Evolutionary conservation across 2,888 invertebrate genomes (phyloP).

Genomic region (Buathra laborator): DNA sequence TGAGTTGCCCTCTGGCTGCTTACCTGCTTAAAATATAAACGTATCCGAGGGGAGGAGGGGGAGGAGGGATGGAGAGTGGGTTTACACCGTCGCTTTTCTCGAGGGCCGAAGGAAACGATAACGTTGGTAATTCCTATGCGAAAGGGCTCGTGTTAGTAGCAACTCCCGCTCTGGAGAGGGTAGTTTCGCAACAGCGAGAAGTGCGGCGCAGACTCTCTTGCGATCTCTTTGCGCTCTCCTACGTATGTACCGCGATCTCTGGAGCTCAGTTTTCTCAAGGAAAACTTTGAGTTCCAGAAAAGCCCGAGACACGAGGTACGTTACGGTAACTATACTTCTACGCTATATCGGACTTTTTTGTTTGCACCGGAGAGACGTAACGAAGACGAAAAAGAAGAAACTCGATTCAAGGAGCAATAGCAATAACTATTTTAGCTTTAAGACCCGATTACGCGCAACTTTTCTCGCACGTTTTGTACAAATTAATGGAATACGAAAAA

Average conservation of each 20-base stretch:
- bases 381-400: conserved; percentile 12
- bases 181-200: background rate
- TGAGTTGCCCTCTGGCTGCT: conserved; percentile 5
- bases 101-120: conserved; percentile 35
- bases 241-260: conserved; percentile 1
- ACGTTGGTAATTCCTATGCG: conserved; percentile 57
- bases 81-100: conserved; percentile 27
- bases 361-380: background rate
- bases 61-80: too few relatives aligned
- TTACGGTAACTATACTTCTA: background rate
- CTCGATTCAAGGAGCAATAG: background rate
- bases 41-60: conserved; percentile 25
- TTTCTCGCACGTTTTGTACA: too few relatives aligned
- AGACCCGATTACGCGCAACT: background rate
- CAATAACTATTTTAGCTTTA: background rate
- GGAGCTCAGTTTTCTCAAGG: conserved; percentile 6
- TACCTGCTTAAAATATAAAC: conserved; percentile 40
- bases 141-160: conserved; percentile 16
- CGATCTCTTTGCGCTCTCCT: too few relatives aligned
- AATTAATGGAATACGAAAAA: too few relatives aligned
- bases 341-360: background rate
- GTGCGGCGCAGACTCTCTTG: background rate
- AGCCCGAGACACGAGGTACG: conserved; percentile 1
- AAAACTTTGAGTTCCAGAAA: conserved; percentile 11
- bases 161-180: background rate